Percentiles rank a stretch among this genome's conserved stretches.
phyloP scores from a whole-genome alignment of 2,888 invertebrate species.

The Rhamphomyia laevipes region DNA sequence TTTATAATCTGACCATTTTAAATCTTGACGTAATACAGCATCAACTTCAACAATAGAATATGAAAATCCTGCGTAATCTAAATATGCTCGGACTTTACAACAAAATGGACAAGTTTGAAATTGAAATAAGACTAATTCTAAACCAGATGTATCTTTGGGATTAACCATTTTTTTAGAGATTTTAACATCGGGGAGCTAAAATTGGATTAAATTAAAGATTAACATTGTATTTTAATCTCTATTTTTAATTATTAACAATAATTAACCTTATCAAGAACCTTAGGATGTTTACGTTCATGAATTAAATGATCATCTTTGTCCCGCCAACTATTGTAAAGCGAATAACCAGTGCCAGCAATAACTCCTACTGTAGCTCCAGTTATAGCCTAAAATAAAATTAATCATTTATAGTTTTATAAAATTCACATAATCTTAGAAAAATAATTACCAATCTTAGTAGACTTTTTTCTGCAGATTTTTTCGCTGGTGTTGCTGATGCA shows the following conservation, averaged over 20 bases:
- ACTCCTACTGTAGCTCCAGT: too few species aligned
- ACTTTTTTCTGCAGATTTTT: too few species aligned
- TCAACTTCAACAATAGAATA: conserved; percentile 97
- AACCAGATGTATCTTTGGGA: conserved; percentile 50
- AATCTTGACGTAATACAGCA: conserved; percentile 56
- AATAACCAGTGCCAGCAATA: conserved; percentile 41
- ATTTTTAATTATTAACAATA: too few species aligned
- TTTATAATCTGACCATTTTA: conserved; percentile 86
- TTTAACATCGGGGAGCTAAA: conserved; percentile 38
- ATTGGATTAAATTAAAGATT: background rate
- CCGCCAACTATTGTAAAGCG: conserved; percentile 24
- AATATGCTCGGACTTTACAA: conserved; percentile 76
- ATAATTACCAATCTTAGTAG: too few species aligned
- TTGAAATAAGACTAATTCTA: conserved; percentile 84
- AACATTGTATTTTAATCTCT: too few species aligned
- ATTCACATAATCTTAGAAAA: too few species aligned
- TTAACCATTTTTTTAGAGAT: conserved; percentile 51
- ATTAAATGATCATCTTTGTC: conserved; percentile 33
- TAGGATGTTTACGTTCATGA: conserved; percentile 27
- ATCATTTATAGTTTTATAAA: too few species aligned
- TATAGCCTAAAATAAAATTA: too few species aligned
- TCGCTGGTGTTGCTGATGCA: conserved; percentile 4
- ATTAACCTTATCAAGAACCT: conserved; percentile 30
- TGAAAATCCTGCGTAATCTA: conserved; percentile 86
- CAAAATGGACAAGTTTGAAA: conserved; percentile 98